Conservation (phyloP, 1,140 invertebrate species). For the Eulimnadia texana region DNA sequence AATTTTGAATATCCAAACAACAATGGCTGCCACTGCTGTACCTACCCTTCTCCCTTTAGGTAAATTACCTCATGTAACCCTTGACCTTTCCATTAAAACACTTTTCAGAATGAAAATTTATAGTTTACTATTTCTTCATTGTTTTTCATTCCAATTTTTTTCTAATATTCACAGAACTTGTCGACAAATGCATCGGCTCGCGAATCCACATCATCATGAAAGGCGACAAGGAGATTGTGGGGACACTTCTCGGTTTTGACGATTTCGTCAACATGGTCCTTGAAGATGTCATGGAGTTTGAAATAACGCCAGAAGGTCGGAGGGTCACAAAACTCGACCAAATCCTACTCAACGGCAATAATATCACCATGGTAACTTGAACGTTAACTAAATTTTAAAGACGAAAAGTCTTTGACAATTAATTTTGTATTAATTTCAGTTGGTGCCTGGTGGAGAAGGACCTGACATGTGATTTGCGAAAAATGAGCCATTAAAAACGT, state of each 20-base stretch:
- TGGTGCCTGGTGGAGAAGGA: conserved; percentile 52
- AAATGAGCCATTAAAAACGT: conserved; percentile 2
- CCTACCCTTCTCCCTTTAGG: background rate
- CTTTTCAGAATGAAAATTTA: no score
- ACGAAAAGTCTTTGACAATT: background rate
- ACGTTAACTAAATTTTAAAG: no score
- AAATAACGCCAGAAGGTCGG: conserved; percentile 90
- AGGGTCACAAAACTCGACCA: conserved; percentile 93
- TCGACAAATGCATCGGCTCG: conserved; percentile 99
- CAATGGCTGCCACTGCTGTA: background rate
- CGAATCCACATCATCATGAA: conserved; percentile 99
- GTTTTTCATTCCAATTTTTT: background rate
- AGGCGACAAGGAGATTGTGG: conserved; percentile 98
- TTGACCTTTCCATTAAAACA: no score
- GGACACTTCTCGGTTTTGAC: conserved; percentile 93
- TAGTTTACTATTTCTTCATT: background rate
- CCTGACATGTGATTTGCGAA: conserved; percentile 31
- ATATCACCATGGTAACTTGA: conserved; percentile 82
- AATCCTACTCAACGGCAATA: conserved; percentile 97
- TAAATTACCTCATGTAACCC: background rate
- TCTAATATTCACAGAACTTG: conserved; percentile 54
- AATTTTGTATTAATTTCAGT: conserved; percentile 33
- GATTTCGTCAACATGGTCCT: conserved; percentile 97
- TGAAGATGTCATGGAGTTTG: conserved; percentile 85
- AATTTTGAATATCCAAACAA: background rate